phyloP scores from a whole-genome alignment of 2,888 invertebrate species.

The Sipunculus nudus region DNA sequence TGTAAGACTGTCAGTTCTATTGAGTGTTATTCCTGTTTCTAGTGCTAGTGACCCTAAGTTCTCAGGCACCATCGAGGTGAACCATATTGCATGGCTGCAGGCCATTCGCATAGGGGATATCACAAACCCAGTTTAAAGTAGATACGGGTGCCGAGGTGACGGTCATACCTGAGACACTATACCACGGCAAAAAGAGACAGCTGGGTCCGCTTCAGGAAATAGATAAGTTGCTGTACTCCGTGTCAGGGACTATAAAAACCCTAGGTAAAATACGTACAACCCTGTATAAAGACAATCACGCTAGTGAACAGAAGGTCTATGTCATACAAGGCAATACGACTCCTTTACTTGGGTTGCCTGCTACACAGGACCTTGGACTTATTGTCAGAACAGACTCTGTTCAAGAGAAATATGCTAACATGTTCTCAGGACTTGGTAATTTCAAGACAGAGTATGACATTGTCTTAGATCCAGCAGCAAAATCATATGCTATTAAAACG shows the following conservation, averaged over 20 bases:
- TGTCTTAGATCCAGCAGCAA: too few relatives aligned
- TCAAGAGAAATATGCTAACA: neutral
- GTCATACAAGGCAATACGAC: neutral
- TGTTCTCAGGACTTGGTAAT: neutral
- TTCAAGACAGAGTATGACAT: neutral
- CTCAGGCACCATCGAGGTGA: neutral
- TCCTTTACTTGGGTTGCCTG: neutral
- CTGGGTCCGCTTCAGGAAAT: neutral
- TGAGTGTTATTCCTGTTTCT: too few relatives aligned
- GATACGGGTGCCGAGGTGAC: neutral
- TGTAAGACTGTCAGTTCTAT: too few relatives aligned
- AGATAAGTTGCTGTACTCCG: neutral
- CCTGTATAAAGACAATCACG: neutral
- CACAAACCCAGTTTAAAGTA: neutral
- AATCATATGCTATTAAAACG: conserved; percentile 7
- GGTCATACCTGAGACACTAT: neutral
- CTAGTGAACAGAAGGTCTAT: neutral
- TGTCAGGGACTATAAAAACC: too few relatives aligned
- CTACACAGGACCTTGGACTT: neutral
- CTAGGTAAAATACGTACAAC: too few relatives aligned
- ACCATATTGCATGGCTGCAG: neutral
- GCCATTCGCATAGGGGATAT: too few relatives aligned
- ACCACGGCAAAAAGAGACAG: neutral
- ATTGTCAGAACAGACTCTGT: neutral
- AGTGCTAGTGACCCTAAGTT: neutral